Evolutionary conservation across 2,113 vertebrate genomes (phyloP).

Genomic region (Peromyscus maniculatus): DNA sequence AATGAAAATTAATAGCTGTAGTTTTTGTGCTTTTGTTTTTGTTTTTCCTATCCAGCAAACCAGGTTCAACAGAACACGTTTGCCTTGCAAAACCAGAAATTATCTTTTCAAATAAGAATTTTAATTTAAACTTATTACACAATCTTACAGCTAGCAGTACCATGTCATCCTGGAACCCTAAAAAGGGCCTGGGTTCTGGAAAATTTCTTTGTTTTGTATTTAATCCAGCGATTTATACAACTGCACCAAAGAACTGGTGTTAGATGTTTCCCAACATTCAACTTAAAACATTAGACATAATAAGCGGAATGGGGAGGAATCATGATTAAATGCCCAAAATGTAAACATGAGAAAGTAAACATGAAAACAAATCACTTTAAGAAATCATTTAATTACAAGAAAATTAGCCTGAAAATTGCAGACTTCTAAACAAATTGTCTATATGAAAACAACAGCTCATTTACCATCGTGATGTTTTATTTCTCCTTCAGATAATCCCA

Average conservation of each 20-base stretch:
- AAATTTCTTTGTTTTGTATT: constrained; percentile 43
- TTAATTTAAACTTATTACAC: neutral
- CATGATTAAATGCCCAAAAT: constrained; percentile 53
- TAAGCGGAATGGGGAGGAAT: constrained; percentile 33
- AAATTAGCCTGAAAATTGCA: constrained; percentile 65
- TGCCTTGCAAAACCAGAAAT: constrained; percentile 50
- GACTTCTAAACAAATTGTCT: constrained; percentile 55
- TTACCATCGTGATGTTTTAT: constrained; percentile 49
- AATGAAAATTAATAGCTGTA: neutral
- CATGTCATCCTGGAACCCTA: neutral
- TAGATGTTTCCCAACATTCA: constrained; percentile 53
- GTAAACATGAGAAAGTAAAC: constrained; percentile 60
- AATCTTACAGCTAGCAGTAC: neutral
- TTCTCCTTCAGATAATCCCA: constrained; percentile 70
- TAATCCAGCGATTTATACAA: constrained; percentile 25
- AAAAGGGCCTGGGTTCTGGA: constrained; percentile 38
- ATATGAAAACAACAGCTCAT: constrained; percentile 62
- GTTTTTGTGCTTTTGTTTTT: neutral
- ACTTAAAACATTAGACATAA: constrained; percentile 67
- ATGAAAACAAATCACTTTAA: constrained; percentile 57
- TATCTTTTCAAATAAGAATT: constrained; percentile 52
- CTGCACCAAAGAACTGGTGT: constrained; percentile 51
- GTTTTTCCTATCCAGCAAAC: constrained; percentile 13
- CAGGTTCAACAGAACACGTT: constrained; percentile 18
- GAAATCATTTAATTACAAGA: constrained; percentile 72